Base-by-base conservation (phyloP, 2,888 invertebrate species). In the Drosophila fulvimacula region DNA sequence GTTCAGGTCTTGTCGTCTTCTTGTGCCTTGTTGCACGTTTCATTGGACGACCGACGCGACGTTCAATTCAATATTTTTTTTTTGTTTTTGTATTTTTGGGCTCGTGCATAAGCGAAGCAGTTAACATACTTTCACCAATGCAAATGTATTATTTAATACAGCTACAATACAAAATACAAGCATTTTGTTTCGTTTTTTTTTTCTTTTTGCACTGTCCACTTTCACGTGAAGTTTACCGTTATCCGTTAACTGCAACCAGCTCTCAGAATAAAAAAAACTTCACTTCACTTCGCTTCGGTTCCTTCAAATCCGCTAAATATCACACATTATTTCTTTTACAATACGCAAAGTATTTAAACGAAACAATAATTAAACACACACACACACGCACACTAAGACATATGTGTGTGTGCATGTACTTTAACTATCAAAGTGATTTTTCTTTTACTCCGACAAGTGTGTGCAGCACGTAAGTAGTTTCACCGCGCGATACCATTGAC, bases 51-150 rank as follows among this genome's bases (percentile, higher is more conserved):
- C n/a, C 27, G 27, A 38, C 59, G 76, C 38, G 38, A 46, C 61
- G 77, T 77, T 73, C 55, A 60, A 73, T 75, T 59, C 73, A 66
- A 52, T 52, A 52, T 5, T 48, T 48, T 46, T n/a, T 46, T 36
- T 9, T n/a, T 51, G n/a, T 21, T 24, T 13, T 27, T 27, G 27
- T 32, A 13, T 34, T 58, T 51, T 57, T 58, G 49, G 48, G 68
- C 58, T 62, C 59, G 67, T 62, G 56, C 63, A 73, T 52, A 52
- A 52, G 52, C 52, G 74, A 75, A 83, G 72, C 84, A 69, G 74
- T 88, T 83, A 87, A 79, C 87, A 84, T 76, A 88, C 84, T 84
- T 84, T 84, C 87, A 87, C 84, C 84, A 77, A 73, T 73, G 82
- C 76, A 81, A 81, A 83, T 76, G 76, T 76, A 86, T 83, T 88